Percentiles rank a stretch among this genome's conserved stretches.
phyloP scores from a whole-genome alignment of 2,113 vertebrate genomes.

The Vireo altiloquus region DNA sequence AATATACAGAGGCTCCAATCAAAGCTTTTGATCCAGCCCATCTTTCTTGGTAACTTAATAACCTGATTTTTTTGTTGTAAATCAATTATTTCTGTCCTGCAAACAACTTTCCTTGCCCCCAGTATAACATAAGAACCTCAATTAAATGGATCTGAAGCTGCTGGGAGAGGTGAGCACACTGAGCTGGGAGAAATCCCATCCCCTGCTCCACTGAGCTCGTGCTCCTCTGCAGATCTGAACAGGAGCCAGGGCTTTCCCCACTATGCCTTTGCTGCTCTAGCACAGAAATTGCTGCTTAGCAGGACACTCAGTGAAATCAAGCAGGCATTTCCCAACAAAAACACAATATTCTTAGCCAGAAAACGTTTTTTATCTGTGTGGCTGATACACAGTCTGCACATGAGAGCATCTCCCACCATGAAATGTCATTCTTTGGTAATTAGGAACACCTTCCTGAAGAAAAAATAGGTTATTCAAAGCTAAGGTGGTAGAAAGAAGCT shows the following conservation, averaged over 20 bases:
- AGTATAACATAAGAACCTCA: neutral
- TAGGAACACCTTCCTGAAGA: neutral
- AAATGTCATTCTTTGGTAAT: neutral
- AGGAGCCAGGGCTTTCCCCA: neutral
- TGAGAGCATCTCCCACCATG: neutral
- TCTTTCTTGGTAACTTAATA: neutral
- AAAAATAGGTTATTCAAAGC: neutral
- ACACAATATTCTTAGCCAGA: neutral
- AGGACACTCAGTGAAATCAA: neutral
- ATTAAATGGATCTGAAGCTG: neutral
- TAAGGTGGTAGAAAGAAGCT: neutral
- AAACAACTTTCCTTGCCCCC: neutral
- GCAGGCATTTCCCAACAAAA: neutral
- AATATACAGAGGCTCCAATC: neutral
- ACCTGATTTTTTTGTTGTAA: neutral
- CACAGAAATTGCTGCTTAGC: neutral
- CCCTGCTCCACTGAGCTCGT: neutral
- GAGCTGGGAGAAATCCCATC: neutral
- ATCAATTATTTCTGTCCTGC: neutral
- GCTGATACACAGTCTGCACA: neutral
- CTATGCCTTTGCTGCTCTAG: neutral
- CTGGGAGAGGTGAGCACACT: neutral
- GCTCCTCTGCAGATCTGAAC: neutral
- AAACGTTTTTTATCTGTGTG: neutral
- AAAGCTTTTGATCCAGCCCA: neutral